phyloP scores from a whole-genome alignment of 2,888 invertebrate species.

The Epirrhoe alternata region DNA sequence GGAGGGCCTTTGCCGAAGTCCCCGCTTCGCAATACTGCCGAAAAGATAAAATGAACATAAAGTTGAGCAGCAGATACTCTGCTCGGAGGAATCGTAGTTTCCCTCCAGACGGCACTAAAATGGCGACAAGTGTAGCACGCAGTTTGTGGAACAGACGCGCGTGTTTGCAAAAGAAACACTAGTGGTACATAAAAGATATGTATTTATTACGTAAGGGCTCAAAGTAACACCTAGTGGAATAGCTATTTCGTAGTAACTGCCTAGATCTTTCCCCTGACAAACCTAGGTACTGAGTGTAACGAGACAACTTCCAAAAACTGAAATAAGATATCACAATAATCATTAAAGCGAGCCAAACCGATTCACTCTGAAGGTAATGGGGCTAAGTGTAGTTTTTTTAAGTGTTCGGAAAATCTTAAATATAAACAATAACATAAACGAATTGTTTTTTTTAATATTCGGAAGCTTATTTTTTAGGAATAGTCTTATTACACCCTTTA shows the following conservation, averaged over 20 bases:
- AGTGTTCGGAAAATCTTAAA: background rate
- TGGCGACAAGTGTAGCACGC: slow-evolving; percentile 65
- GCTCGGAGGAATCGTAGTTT: slow-evolving; percentile 82
- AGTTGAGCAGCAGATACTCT: slow-evolving; percentile 81
- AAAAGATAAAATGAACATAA: slow-evolving; percentile 85
- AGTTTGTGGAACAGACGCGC: slow-evolving; percentile 62
- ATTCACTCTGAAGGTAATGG: no score
- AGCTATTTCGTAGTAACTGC: background rate
- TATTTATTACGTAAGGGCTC: slow-evolving; percentile 7
- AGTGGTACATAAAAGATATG: slow-evolving; percentile 17
- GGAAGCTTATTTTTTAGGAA: no score
- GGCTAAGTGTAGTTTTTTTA: background rate
- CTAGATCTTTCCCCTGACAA: background rate
- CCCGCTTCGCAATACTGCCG: slow-evolving; percentile 80
- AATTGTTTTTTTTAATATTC: no score
- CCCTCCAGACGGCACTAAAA: slow-evolving; percentile 80
- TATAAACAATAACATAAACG: background rate
- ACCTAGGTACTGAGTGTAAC: background rate
- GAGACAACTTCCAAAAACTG: background rate
- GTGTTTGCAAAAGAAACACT: slow-evolving; percentile 18
- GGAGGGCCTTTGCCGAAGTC: slow-evolving; percentile 79
- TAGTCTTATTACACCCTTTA: background rate
- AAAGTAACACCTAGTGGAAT: background rate
- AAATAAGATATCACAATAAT: background rate
- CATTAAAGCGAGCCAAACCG: background rate